Base-by-base conservation (phyloP, 2,797 vertebrate genomes). In the Distichodus sexfasciatus region DNA sequence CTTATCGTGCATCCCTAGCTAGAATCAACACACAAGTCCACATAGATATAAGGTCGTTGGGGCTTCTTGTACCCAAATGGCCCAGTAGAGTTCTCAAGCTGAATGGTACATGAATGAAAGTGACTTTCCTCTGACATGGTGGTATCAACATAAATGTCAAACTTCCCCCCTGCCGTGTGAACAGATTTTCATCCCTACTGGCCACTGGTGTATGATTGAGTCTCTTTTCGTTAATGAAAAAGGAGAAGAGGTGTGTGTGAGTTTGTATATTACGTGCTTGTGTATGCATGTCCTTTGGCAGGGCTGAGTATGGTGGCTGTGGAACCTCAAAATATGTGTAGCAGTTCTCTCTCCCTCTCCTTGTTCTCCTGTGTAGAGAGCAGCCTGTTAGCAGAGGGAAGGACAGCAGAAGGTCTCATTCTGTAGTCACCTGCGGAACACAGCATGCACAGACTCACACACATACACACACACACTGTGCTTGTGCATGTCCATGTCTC, bases 291-390 rank as follows among this genome's bases (percentile, higher is more conserved):
- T 1, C 29, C 53, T 35, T 36, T 55, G 53, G 31, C 31, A 55
- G 31, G 31, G 9, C 6, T 36, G 8, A 17, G 31, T 21, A 9
- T 36, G 53, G 53, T 55, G 9, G 31, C 53, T 21, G 33, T 33
- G 5, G 84, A 85, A 83, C 80, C 85, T 15, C 76, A 71, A 79
- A 80, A 72, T 59, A 36, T 80, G 75, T 81, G 79, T 85, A 84
- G 85, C 83, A 75, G 54, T 72, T 79, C 81, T 76, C 76, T 68
- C 51, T 76, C 75, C 78, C 71, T 58, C 36, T 48, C 38, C 19
- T 38, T 44, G 35, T 21, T 38, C 48, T 63, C 21, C 21, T 47
- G 15, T 58, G 53, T 31, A 40, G 53, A 59, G 33, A 59, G 36
- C 33, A 40, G 41, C 17, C 65, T 11, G 21, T 28, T 14, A 38